phyloP scores from a whole-genome alignment of 2,888 invertebrate genomes.

The Andricus quercusramuli region DNA sequence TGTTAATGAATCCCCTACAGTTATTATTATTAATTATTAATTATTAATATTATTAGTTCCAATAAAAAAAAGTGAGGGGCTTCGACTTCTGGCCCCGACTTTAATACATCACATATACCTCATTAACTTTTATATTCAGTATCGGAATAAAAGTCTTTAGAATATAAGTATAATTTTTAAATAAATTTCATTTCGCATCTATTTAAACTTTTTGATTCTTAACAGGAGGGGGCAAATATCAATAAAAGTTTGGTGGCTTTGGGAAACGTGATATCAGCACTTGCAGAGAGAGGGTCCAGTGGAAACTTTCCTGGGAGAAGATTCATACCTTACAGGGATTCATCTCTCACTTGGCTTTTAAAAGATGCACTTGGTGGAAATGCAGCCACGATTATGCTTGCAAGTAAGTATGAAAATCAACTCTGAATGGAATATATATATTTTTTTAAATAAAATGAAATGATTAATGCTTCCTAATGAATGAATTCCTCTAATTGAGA shows the following conservation, averaged over 20 bases:
- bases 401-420: constrained; percentile 81
- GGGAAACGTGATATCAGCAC: constrained; percentile 89
- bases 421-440: neutral
- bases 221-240: constrained; percentile 83
- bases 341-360: constrained; percentile 89
- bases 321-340: constrained; percentile 90
- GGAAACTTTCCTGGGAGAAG: constrained; percentile 74
- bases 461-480: neutral
- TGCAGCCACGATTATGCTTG: constrained; percentile 88
- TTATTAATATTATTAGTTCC: too few species aligned
- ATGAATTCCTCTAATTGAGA: too few species aligned
- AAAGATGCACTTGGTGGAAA: constrained; percentile 91
- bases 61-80: too few species aligned
- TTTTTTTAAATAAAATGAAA: neutral
- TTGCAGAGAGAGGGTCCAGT: constrained; percentile 79
- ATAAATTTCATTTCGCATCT: neutral
- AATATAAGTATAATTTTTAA: neutral
- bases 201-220: constrained; percentile 15
- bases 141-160: too few species aligned
- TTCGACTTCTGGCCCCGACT: too few species aligned
- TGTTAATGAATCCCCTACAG: too few species aligned
- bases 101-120: too few species aligned
- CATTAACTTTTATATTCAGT: too few species aligned
- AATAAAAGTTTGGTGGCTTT: constrained; percentile 90
- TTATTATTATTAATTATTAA: too few species aligned